Evolutionary conservation across 2,888 invertebrate genomes (phyloP).

Genomic region (Microctonus hyperodae): DNA sequence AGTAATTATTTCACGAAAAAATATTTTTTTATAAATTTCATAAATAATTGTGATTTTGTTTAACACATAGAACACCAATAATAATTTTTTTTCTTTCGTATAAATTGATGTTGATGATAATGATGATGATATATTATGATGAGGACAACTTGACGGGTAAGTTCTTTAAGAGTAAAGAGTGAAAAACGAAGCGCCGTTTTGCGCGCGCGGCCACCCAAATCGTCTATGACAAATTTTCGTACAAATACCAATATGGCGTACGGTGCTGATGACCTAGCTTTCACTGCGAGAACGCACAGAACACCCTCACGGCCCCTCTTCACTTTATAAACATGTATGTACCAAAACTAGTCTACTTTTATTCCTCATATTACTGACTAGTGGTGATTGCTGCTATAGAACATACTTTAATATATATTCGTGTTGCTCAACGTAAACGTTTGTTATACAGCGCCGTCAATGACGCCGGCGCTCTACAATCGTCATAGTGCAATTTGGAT

Average conservation of each 20-base stretch:
- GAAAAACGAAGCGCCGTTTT: slow-evolving; percentile 19
- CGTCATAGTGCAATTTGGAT: slow-evolving; percentile 45
- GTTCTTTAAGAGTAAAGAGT: not conserved
- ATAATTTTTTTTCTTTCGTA: no score
- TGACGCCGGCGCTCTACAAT: slow-evolving; percentile 53
- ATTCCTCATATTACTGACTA: not conserved
- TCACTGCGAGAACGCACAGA: slow-evolving; percentile 22
- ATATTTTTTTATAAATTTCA: no score
- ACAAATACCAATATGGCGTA: slow-evolving; percentile 36
- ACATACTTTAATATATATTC: not conserved
- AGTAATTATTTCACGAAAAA: no score
- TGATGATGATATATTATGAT: not conserved
- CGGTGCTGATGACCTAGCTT: slow-evolving; percentile 29
- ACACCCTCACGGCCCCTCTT: slow-evolving; percentile 19
- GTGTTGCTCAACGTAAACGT: not conserved
- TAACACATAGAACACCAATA: no score
- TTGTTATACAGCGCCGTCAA: slow-evolving; percentile 45
- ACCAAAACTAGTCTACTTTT: not conserved
- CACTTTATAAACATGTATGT: not conserved
- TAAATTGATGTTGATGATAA: no score
- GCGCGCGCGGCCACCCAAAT: slow-evolving; percentile 15
- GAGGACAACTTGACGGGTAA: slow-evolving; percentile 24
- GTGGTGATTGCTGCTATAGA: not conserved
- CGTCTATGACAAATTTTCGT: slow-evolving; percentile 10
- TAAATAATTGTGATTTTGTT: no score